Base-by-base conservation (phyloP, 2,113 vertebrate species). In the Antennarius striatus region DNA sequence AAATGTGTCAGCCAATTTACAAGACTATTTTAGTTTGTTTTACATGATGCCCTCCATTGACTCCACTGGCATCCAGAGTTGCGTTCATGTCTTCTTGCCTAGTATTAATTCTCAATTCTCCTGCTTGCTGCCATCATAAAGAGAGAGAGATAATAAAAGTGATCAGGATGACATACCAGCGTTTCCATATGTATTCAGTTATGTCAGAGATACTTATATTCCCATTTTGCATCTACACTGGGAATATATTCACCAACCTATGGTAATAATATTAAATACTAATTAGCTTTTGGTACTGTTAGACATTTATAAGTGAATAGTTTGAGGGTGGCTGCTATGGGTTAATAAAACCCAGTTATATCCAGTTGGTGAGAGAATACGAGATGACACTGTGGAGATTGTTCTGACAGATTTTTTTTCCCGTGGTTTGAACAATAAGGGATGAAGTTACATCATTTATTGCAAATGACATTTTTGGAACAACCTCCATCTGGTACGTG, bases 381-480 rank as follows among this genome's bases (percentile, higher is more conserved):
- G 76, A 71, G 61, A 86, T 71, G 76, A 80, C 56, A 75, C 73
- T 83, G 81, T 80, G 83, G 69, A 79, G 83, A 84, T 88, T 81
- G 67, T 81, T 81, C 70, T 85, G 78, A 87, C 86, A 85, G 72
- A 73, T 54, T 61, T 70, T 74, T 72, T 59, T 64, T 17, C 42
- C 17, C n/a, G 17, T 80, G 40, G 67, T 55, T 50, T 50, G 36
- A 88, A 88, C 81, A 86, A 82, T 84, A 79, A 53, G 28, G 17
- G 66, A 82, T 73, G 55, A 66, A 80, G 81, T 84, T 88, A 57
- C 86, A 86, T 88, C 81, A 88, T 84, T 84, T 55, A 75, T 56
- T 73, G 66, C 63, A 70, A 80, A 75, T 83, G 63, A 83, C 82
- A 83, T 88, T 88, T 88, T 84, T 82, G 81, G 79, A 83, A 79